Evolutionary conservation across 2,113 vertebrate genomes (phyloP).

Genomic region (Crotalus helleri): DNA sequence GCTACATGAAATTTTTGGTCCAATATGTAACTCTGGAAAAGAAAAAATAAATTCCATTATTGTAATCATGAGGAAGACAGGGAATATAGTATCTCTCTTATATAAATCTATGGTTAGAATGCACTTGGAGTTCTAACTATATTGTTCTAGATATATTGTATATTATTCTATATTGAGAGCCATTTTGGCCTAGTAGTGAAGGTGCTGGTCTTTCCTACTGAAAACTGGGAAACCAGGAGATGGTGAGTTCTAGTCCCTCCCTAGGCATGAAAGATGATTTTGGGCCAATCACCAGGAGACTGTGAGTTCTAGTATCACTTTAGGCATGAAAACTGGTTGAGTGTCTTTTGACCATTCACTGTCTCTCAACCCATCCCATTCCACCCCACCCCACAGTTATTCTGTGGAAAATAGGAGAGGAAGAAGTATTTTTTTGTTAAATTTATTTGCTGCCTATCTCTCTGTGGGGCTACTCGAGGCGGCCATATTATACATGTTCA

Average conservation of each 20-base stretch:
- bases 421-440: no score
- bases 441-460: no score
- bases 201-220: not conserved
- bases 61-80: not conserved
- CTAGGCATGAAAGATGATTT: no score
- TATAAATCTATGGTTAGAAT: not conserved
- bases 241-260: not conserved
- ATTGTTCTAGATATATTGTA: not conserved
- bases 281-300: no score
- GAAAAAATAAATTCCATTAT: not conserved
- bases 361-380: no score
- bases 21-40: not conserved
- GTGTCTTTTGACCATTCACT: no score
- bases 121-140: not conserved
- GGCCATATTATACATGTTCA: no score
- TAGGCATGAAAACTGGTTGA: not conserved
- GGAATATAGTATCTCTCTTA: not conserved
- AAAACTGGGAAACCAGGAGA: not conserved
- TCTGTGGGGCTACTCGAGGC: no score
- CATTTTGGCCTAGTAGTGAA: not conserved
- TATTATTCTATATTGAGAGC: not conserved
- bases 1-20: not conserved
- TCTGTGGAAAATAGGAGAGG: no score
- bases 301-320: no score
- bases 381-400: no score